phyloP scores from a whole-genome alignment of 2,113 vertebrate genomes.

The Cariama cristata region DNA sequence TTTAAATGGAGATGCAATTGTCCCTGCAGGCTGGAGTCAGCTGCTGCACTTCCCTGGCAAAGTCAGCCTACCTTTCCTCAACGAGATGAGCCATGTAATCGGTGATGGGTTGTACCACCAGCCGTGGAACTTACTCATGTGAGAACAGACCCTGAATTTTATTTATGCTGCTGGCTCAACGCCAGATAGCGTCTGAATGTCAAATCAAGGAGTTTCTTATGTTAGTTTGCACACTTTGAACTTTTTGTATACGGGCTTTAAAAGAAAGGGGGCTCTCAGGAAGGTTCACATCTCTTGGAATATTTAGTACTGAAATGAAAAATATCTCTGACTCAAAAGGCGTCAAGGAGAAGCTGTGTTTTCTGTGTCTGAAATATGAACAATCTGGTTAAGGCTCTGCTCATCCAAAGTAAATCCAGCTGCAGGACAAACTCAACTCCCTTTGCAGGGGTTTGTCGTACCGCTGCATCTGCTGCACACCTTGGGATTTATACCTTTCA shows the following conservation, averaged over 20 bases:
- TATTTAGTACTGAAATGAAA: neutral
- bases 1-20: neutral
- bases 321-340: neutral
- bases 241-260: neutral
- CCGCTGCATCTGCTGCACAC: neutral
- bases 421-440: neutral
- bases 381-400: neutral
- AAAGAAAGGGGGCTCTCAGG: neutral
- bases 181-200: neutral
- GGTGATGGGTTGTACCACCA: neutral
- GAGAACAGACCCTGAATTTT: neutral
- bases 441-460: neutral
- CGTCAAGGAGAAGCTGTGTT: neutral
- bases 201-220: neutral
- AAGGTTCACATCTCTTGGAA: neutral
- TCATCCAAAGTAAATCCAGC: neutral
- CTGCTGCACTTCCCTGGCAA: neutral
- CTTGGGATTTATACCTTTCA: neutral
- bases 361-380: neutral
- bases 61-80: constrained; percentile 35
- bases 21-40: constrained; percentile 23
- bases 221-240: neutral
- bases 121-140: neutral
- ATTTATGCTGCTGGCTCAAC: neutral
- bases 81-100: constrained; percentile 44